These are phyloP conservation scores for Corynorhinus townsendii DNA, from an alignment of 2,113 vertebrate genomes.

Conservation along the genomic window DNA sequence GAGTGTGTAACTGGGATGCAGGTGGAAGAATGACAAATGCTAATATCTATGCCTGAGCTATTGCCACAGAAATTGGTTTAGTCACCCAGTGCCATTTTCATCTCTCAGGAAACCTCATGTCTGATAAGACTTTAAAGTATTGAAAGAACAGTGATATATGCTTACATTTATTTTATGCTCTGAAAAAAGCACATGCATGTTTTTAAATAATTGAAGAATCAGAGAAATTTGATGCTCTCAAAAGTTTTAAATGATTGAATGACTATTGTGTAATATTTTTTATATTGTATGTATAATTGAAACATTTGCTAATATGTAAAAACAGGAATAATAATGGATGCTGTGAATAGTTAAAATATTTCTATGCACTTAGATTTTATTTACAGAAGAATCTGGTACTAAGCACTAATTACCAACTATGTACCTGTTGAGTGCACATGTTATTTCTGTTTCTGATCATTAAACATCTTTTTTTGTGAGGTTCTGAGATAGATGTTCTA, in stretches of 20 bases:
- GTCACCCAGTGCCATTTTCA: neutral
- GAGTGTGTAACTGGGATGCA: neutral
- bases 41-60: slow-evolving; percentile 20
- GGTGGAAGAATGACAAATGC: neutral
- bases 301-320: neutral
- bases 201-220: slow-evolving; percentile 11
- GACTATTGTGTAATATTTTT: neutral
- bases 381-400: neutral
- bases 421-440: neutral
- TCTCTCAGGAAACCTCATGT: neutral
- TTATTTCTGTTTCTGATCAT: neutral
- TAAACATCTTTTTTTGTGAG: neutral
- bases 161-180: neutral
- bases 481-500: neutral
- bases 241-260: neutral
- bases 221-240: neutral
- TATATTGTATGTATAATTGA: neutral
- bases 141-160: neutral
- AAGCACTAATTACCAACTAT: neutral
- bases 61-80: neutral
- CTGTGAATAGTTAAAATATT: neutral
- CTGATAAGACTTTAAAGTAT: neutral
- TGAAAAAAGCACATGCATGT: neutral
- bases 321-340: neutral
- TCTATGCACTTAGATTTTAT: neutral